These are phyloP conservation scores for Himalopsyche tibetana DNA, from an alignment of 2,888 invertebrate genomes.

Conservation along the genomic window DNA sequence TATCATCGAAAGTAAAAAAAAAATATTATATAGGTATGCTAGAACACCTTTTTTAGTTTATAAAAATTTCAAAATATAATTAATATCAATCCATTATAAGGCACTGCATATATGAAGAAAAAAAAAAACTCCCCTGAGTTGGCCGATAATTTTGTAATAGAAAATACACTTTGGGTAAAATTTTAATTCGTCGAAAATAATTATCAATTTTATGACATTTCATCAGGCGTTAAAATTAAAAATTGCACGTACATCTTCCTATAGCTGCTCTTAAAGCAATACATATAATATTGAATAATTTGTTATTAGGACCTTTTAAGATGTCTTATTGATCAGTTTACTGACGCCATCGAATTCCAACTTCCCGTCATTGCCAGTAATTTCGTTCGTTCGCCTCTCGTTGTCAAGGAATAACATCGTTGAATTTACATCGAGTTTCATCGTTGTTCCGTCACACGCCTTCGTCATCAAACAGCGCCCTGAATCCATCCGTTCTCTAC, in stretches of 20 bases:
- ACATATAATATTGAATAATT: constrained; percentile 8
- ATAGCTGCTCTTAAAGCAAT: not conserved
- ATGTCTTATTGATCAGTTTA: not conserved
- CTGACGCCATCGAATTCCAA: not conserved
- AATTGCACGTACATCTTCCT: constrained; percentile 17
- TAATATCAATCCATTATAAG: constrained; percentile 39
- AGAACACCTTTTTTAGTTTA: not conserved
- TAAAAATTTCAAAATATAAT: constrained; percentile 2
- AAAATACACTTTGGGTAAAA: not conserved
- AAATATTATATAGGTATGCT: not conserved
- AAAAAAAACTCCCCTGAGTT: not conserved
- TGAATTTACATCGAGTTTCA: constrained; percentile 57
- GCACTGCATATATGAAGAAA: not conserved
- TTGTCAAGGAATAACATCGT: constrained; percentile 53
- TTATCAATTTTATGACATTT: constrained; percentile 22
- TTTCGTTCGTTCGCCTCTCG: constrained; percentile 60
- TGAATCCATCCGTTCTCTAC: too few species aligned
- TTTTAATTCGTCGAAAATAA: not conserved
- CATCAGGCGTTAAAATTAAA: not conserved
- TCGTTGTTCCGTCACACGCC: not conserved
- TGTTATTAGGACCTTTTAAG: not conserved
- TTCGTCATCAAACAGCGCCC: not conserved
- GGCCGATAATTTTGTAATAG: not conserved
- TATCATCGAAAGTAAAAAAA: not conserved
- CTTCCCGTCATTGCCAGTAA: not conserved